These are phyloP conservation scores for Chrysolina americana DNA, from an alignment of 2,888 invertebrate species.

Conservation along the genomic window DNA sequence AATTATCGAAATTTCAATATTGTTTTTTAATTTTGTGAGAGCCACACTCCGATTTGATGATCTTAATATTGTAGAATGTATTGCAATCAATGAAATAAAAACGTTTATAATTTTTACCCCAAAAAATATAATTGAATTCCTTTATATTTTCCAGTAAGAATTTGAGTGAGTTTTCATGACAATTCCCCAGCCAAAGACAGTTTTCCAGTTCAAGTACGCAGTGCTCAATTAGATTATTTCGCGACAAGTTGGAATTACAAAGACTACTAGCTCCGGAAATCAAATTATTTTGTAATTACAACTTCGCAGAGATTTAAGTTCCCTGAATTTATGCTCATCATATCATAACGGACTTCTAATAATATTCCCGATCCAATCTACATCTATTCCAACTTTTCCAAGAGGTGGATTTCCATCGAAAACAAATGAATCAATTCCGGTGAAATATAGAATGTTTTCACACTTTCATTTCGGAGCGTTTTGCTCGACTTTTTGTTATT, in stretches of 20 bases:
- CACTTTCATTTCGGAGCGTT: slow-evolving; percentile 40
- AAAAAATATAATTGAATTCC: no score
- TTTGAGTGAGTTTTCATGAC: slow-evolving; percentile 37
- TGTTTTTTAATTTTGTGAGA: no score
- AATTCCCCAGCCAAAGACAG: slow-evolving; percentile 44
- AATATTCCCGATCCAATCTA: slow-evolving; percentile 38
- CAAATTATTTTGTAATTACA: slow-evolving; percentile 67
- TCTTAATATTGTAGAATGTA: no score
- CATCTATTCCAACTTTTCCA: slow-evolving; percentile 37
- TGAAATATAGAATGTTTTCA: slow-evolving; percentile 51
- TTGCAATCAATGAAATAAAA: no score
- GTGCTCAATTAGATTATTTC: slow-evolving; percentile 54
- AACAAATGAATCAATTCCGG: slow-evolving; percentile 53
- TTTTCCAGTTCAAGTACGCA: slow-evolving; percentile 48
- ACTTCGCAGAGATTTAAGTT: slow-evolving; percentile 62
- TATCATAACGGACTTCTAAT: slow-evolving; percentile 45
- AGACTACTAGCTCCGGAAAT: slow-evolving; percentile 64
- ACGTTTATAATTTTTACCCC: no score
- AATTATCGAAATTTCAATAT: no score
- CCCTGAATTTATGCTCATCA: slow-evolving; percentile 49
- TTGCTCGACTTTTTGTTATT: slow-evolving; percentile 48
- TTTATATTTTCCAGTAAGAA: slow-evolving; percentile 23
- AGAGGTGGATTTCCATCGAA: slow-evolving; percentile 47
- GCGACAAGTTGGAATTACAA: slow-evolving; percentile 58
- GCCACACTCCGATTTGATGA: no score